Evolutionary conservation across 2,113 vertebrate genomes (phyloP).

Genomic region (Oenanthe melanoleuca): DNA sequence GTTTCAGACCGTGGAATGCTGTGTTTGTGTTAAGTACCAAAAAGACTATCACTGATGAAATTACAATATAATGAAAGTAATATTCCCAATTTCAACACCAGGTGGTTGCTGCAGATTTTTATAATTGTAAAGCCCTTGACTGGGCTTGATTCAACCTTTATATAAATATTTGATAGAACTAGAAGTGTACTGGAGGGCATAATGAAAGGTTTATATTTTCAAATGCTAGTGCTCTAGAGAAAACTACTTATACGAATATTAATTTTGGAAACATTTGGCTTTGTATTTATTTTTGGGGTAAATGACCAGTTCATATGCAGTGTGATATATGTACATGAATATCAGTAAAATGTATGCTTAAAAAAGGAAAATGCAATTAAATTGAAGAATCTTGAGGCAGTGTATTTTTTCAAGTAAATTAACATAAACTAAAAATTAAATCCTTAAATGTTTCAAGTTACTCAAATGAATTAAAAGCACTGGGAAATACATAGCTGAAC

Average conservation of each 20-base stretch:
- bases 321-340: not conserved
- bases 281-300: not conserved
- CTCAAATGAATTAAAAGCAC: not conserved
- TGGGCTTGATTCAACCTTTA: not conserved
- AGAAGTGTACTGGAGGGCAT: not conserved
- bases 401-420: not conserved
- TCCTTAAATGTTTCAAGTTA: not conserved
- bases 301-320: not conserved
- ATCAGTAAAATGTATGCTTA: not conserved
- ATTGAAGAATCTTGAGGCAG: not conserved
- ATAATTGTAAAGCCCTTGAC: not conserved
- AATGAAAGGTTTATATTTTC: not conserved
- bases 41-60: not conserved
- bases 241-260: not conserved
- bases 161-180: not conserved
- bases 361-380: not conserved
- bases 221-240: not conserved
- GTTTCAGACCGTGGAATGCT: not conserved
- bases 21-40: not conserved
- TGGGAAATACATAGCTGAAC: not conserved
- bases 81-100: not conserved
- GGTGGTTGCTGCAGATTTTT: not conserved
- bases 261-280: not conserved
- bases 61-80: slow-evolving; percentile 11
- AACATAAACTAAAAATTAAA: not conserved